phyloP scores from a whole-genome alignment of 2,888 invertebrate genomes.

The Synergus japonicus region DNA sequence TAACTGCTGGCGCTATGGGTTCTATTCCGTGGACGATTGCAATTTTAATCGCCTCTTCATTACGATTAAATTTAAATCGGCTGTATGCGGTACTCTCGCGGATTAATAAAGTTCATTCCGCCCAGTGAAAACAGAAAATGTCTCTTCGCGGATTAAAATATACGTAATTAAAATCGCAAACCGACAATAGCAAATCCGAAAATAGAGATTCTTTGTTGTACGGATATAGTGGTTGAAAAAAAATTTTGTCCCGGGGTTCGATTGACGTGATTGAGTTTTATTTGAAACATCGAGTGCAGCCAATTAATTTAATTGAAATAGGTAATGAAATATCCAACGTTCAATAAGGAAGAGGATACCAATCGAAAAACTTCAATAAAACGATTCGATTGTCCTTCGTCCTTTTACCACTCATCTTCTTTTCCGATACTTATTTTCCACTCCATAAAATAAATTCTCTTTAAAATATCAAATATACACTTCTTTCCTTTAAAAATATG shows the following conservation, averaged over 20 bases:
- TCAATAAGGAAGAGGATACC: constrained; percentile 54
- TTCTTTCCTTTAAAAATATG: too few species aligned
- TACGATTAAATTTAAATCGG: constrained; percentile 76
- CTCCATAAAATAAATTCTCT: background rate
- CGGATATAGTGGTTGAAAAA: constrained; percentile 64
- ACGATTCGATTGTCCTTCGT: constrained; percentile 25
- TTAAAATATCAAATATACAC: too few species aligned
- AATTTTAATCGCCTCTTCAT: constrained; percentile 76
- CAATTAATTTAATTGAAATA: constrained; percentile 65
- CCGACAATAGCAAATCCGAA: constrained; percentile 67
- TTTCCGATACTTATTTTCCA: background rate
- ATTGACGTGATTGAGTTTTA: constrained; percentile 69
- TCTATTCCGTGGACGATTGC: constrained; percentile 72
- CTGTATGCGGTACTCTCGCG: constrained; percentile 46
- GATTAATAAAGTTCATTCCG: constrained; percentile 69
- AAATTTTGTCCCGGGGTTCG: constrained; percentile 63
- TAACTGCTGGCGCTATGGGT: constrained; percentile 69
- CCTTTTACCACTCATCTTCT: background rate
- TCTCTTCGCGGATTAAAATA: constrained; percentile 69
- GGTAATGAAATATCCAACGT: constrained; percentile 55
- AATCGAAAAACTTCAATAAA: constrained; percentile 29
- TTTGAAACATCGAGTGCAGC: constrained; percentile 66
- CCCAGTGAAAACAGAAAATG: constrained; percentile 63
- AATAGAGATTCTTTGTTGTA: constrained; percentile 68
- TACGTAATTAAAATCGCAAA: constrained; percentile 72